Conservation (phyloP, 2,888 invertebrate species). For the Rutpela maculata region DNA sequence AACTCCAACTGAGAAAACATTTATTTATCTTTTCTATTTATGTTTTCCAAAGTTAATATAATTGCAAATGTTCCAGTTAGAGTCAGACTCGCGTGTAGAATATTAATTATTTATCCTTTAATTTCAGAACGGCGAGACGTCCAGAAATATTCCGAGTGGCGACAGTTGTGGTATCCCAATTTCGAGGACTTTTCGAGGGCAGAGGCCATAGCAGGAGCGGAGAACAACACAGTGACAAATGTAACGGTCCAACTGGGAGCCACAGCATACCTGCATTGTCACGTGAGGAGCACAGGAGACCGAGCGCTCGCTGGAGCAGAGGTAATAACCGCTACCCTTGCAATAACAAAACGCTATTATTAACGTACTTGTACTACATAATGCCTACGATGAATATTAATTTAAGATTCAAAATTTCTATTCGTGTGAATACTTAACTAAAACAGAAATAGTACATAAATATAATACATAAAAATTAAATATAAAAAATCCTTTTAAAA, state of each 20-base stretch:
- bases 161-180: constrained; percentile 79
- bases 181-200: constrained; percentile 75
- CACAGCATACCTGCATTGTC: constrained; percentile 87
- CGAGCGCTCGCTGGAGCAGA: constrained; percentile 75
- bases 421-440: too few relatives aligned
- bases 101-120: constrained; percentile 2
- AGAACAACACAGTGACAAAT: constrained; percentile 86
- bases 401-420: not conserved
- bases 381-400: not conserved
- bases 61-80: not conserved
- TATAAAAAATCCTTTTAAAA: too few relatives aligned
- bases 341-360: not conserved
- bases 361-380: constrained; percentile 1
- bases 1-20: not conserved
- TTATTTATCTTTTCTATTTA: not conserved
- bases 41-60: constrained; percentile 1
- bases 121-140: constrained; percentile 68
- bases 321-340: constrained; percentile 61
- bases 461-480: too few relatives aligned
- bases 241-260: constrained; percentile 86
- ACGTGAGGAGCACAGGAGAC: constrained; percentile 85
- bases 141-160: constrained; percentile 76
- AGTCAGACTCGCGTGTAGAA: not conserved
- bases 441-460: too few relatives aligned
- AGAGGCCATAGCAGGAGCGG: constrained; percentile 73